phyloP scores from a whole-genome alignment of 1,140 invertebrate genomes.

The Euwallacea fornicatus region DNA sequence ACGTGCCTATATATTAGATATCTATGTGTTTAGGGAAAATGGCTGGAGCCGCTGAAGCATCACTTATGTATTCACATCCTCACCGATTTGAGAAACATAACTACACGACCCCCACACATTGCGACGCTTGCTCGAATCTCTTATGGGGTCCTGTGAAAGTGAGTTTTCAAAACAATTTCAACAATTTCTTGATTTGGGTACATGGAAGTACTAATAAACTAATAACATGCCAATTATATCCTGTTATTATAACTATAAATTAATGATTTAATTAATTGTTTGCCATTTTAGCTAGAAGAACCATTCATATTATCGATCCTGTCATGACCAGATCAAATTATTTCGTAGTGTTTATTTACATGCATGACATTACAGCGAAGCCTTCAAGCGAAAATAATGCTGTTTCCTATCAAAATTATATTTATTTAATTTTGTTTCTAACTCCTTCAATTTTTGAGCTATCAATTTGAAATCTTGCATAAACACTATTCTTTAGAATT shows the following conservation, averaged over 20 bases:
- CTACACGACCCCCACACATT: slow-evolving; percentile 88
- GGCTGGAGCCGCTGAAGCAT: slow-evolving; percentile 62
- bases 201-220: too few species aligned
- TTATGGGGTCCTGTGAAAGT: slow-evolving; percentile 93
- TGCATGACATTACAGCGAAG: neutral
- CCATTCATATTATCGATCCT: too few species aligned
- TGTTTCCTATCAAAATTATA: neutral
- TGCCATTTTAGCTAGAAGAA: too few species aligned
- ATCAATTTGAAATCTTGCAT: too few species aligned
- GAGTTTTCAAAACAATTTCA: slow-evolving; percentile 20
- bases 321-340: too few species aligned
- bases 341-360: too few species aligned
- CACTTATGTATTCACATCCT: slow-evolving; percentile 76
- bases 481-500: neutral
- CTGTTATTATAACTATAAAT: too few species aligned
- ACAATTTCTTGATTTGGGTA: too few species aligned
- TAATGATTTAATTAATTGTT: too few species aligned
- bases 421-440: too few species aligned
- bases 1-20: neutral
- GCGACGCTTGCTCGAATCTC: slow-evolving; percentile 86
- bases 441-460: too few species aligned
- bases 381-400: neutral
- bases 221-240: too few species aligned
- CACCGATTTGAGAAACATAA: slow-evolving; percentile 88
- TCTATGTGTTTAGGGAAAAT: slow-evolving; percentile 59